These are phyloP conservation scores for Denticeps clupeoides DNA, from an alignment of 2,797 vertebrate species.

Conservation along the genomic window DNA sequence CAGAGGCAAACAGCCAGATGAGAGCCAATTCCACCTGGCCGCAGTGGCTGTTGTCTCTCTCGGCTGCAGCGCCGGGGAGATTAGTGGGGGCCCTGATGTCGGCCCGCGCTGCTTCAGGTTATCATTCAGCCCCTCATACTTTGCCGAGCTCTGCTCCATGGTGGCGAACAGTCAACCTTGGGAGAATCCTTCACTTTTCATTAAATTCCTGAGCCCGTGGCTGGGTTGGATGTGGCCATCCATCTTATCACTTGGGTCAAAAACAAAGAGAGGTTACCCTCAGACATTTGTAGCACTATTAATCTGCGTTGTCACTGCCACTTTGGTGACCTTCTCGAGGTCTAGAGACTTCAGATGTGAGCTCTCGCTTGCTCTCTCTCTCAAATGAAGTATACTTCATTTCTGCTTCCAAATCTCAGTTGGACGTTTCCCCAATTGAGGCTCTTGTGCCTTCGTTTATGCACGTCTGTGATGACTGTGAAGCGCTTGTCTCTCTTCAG, in stretches of 20 bases:
- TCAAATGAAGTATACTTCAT: not conserved
- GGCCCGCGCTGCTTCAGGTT: conserved; percentile 1
- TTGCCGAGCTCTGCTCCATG: conserved; percentile 21
- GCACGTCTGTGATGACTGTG: too few species aligned
- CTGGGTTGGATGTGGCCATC: conserved; percentile 27
- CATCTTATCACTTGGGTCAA: conserved; percentile 36
- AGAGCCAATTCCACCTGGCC: conserved; percentile 25
- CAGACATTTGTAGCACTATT: conserved; percentile 19
- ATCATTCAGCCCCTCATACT: conserved; percentile 11
- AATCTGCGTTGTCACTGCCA: conserved; percentile 25
- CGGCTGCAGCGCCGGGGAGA: conserved; percentile 26
- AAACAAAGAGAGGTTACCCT: conserved; percentile 30
- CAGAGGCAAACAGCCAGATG: conserved; percentile 38
- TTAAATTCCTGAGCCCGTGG: conserved; percentile 26
- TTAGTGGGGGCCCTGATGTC: conserved; percentile 24
- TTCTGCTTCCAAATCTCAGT: too few species aligned
- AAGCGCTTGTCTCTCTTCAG: too few species aligned
- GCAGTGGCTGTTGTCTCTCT: not conserved
- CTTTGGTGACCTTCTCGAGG: conserved; percentile 27
- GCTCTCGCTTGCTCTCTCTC: not conserved
- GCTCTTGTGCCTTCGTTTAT: too few species aligned
- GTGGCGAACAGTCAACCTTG: conserved; percentile 33
- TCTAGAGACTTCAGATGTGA: not conserved
- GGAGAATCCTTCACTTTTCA: conserved; percentile 35
- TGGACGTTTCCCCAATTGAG: too few species aligned